Evolutionary conservation across 2,113 vertebrate genomes (phyloP), one percentile per base, ranked within the genome.

Genomic region (Actinemys pallida): DNA sequence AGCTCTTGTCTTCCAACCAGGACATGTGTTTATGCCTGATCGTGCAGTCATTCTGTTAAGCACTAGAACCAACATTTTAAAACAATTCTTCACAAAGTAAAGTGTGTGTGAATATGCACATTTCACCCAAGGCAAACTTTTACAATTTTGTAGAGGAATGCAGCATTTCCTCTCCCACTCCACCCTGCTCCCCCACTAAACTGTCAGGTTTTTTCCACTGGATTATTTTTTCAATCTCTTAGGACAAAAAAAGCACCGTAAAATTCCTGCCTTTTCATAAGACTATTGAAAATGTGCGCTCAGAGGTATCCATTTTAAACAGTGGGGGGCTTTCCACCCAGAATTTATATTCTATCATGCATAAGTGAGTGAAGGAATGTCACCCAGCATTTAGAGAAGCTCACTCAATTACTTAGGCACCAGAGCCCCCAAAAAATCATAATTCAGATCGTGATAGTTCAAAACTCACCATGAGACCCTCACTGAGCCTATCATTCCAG

Each of bases 261-360:
- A 94, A 93, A 93, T 62, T 89, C 24, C 88, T 85, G 81, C 42
- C 69, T 94, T 92, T 90, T 95, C 85, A 96, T 84, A 81, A 89
- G 85, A 95, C 86, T 86, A 94, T 87, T 49, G 81, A 93, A 97
- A 92, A 85, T 35, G 59, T 25, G 8, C 39, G 45, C 90, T 90
- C 76, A 86, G 82, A 96, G 50, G n/a, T 89, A 89, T 94, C 84
- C 52, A 93, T 93, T 94, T 90, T 56, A 96, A 89, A 92, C 96
- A 90, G 82, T 65, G 89, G 81, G 3, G 52, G 54, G 87, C 95
- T 94, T 96, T 94, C 90, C 87, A 94, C 94, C 93, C 94, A 89
- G 92, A 94, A 97, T 95, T 1, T 82, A 97, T 76, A 72, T 92
- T 95, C 88, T 92, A n/a, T 49, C 83, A 52, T 62, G 80, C 52